phyloP scores from a whole-genome alignment of 2,113 vertebrate species.

The Heloderma charlesbogerti region DNA sequence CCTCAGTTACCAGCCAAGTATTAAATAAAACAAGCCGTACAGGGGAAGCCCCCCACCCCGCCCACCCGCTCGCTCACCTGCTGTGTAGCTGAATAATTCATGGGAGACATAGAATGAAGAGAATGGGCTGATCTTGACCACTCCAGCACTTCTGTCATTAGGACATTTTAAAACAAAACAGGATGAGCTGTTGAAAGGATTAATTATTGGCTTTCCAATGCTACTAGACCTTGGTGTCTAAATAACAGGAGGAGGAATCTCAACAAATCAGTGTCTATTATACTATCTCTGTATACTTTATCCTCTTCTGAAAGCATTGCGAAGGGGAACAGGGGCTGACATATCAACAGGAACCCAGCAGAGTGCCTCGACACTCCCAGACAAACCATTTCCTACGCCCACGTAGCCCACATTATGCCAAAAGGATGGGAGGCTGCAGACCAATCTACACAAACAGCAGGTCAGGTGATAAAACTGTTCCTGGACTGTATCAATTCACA shows the following conservation, averaged over 20 bases:
- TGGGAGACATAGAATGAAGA: conserved; percentile 19
- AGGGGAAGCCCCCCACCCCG: neutral
- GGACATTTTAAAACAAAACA: conserved; percentile 59
- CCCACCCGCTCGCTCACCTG: neutral
- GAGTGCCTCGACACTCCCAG: conserved; percentile 48
- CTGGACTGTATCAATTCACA: neutral
- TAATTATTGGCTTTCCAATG: conserved; percentile 63
- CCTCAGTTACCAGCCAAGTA: neutral
- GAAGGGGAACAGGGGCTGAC: conserved; percentile 2
- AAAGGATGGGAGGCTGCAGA: conserved; percentile 28
- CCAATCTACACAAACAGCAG: neutral
- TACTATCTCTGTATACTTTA: conserved; percentile 56
- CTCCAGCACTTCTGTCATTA: conserved; percentile 28
- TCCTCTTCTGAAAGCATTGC: conserved; percentile 40
- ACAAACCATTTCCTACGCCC: conserved; percentile 14
- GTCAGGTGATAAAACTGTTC: neutral
- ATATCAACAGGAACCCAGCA: conserved; percentile 17
- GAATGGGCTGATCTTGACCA: neutral
- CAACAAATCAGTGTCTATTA: conserved; percentile 66
- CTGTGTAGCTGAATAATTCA: conserved; percentile 51
- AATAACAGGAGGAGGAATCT: conserved; percentile 56
- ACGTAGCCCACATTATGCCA: conserved; percentile 50
- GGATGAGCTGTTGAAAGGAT: conserved; percentile 59
- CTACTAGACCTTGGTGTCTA: conserved; percentile 56
- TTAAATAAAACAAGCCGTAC: conserved; percentile 8